Evolutionary conservation across 2,113 vertebrate species (phyloP).

Genomic region (Montifringilla adamsi): DNA sequence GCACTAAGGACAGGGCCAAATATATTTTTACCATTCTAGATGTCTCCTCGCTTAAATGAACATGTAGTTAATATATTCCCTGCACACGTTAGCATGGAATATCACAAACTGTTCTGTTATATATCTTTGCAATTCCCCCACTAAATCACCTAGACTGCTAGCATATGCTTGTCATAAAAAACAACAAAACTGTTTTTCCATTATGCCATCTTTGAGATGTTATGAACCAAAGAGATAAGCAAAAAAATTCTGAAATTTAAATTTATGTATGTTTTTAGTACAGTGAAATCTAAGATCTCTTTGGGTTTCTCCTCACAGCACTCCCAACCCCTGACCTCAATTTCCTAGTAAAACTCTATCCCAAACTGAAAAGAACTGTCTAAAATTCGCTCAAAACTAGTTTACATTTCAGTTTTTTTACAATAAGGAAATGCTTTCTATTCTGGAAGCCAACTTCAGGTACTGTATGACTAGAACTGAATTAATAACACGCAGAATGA

Average conservation of each 20-base stretch:
- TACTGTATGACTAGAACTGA: not conserved
- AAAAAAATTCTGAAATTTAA: not conserved
- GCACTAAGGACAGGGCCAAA: not conserved
- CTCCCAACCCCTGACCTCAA: not conserved
- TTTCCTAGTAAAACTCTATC: not conserved
- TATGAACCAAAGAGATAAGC: not conserved
- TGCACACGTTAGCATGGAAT: not conserved
- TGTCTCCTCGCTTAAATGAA: not conserved
- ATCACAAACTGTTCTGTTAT: not conserved
- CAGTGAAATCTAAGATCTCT: not conserved
- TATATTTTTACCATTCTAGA: not conserved
- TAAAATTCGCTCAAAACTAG: not conserved
- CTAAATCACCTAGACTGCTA: not conserved
- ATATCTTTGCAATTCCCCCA: not conserved
- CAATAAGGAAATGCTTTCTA: not conserved
- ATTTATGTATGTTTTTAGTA: not conserved
- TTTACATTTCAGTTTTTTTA: not conserved
- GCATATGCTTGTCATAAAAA: not conserved
- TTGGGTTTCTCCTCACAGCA: not conserved
- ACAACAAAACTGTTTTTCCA: not conserved
- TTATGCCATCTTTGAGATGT: not conserved
- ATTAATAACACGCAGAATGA: not conserved
- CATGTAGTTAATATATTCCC: not conserved
- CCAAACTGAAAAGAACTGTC: not conserved
- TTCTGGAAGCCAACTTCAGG: not conserved